Percentiles rank a stretch among this genome's conserved stretches.
phyloP scores from a whole-genome alignment of 2,888 invertebrate species.

The Dasypogon diadema region DNA sequence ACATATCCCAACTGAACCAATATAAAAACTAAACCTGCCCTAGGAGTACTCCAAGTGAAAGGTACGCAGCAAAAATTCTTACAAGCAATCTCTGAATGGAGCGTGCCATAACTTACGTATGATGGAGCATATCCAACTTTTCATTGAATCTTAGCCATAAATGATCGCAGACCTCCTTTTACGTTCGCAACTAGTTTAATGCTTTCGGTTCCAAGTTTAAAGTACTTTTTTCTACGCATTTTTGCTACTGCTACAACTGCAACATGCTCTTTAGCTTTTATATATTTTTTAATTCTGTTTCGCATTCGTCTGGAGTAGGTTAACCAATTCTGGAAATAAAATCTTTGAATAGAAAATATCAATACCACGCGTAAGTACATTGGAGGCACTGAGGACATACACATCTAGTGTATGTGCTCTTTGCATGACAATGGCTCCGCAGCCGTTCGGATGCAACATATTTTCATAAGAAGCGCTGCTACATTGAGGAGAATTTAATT shows the following conservation, averaged over 20 bases:
- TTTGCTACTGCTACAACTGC: background rate
- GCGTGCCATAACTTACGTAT: slow-evolving; percentile 56
- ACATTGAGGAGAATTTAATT: slow-evolving; percentile 62
- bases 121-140: slow-evolving; percentile 51
- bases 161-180: slow-evolving; percentile 53
- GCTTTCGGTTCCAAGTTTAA: slow-evolving; percentile 18
- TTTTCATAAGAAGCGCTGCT: background rate
- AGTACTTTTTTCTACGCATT: background rate
- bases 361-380: too few relatives aligned
- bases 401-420: too few relatives aligned
- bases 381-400: too few relatives aligned
- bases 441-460: background rate
- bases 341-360: background rate
- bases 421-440: background rate
- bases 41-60: background rate
- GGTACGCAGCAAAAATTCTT: slow-evolving; percentile 29
- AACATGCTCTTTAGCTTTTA: slow-evolving; percentile 1
- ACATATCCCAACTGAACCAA: background rate
- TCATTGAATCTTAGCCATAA: slow-evolving; percentile 55
- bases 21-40: slow-evolving; percentile 1
- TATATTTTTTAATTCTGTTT: slow-evolving; percentile 27
- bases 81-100: slow-evolving; percentile 53
- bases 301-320: slow-evolving; percentile 11
- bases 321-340: slow-evolving; percentile 17
- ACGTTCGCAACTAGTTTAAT: slow-evolving; percentile 54